phyloP scores from a whole-genome alignment of 2,797 vertebrate genomes.

The Rhinophrynus dorsalis region DNA sequence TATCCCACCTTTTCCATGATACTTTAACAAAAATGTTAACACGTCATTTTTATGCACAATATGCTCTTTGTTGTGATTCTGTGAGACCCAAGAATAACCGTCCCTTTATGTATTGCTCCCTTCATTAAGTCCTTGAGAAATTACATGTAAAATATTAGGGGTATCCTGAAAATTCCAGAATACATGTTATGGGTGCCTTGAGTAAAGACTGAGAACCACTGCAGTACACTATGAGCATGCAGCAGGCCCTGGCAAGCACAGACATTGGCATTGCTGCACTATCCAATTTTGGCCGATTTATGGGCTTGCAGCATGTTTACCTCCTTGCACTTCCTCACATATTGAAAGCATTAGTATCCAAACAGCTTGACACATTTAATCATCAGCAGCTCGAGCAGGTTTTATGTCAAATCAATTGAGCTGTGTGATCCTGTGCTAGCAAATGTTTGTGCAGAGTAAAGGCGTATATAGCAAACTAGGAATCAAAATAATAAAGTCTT shows the following conservation, averaged over 20 bases:
- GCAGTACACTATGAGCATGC: no score
- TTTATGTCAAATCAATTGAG: conserved; percentile 41
- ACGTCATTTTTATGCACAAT: no score
- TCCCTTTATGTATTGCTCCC: no score
- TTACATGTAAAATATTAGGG: no score
- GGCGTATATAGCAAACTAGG: conserved; percentile 8
- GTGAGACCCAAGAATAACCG: no score
- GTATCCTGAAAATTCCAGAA: no score
- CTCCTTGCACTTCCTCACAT: not conserved
- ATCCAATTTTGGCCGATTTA: not conserved
- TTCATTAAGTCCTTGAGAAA: no score
- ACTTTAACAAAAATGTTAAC: no score
- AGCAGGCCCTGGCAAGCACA: not conserved
- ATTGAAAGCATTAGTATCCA: conserved; percentile 8
- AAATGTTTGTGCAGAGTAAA: conserved; percentile 29
- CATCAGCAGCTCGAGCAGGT: not conserved
- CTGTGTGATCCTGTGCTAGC: not conserved
- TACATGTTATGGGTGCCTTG: no score
- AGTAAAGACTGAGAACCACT: no score
- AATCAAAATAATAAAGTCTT: conserved; percentile 19
- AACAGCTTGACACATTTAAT: conserved; percentile 22
- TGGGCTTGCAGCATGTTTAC: not conserved
- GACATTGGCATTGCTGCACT: not conserved
- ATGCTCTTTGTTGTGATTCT: no score
- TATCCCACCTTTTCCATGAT: no score